Percentiles rank a stretch among this genome's conserved stretches.
These are phyloP conservation scores for Cephonodes hylas DNA, from an alignment of 2,888 invertebrate genomes.

Conservation along the genomic window DNA sequence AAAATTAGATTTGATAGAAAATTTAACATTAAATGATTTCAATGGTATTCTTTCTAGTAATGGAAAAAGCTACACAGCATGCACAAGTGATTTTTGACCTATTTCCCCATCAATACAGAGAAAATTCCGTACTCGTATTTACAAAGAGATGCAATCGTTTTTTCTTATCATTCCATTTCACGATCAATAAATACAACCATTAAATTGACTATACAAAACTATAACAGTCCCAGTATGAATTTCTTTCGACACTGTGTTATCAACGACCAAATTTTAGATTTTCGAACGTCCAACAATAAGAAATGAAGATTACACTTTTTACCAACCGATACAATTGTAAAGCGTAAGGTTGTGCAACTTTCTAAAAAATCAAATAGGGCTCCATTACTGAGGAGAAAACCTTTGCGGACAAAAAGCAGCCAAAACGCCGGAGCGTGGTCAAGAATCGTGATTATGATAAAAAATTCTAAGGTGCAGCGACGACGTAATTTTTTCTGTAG, in stretches of 20 bases:
- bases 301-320: neutral
- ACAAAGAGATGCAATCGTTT: too few species aligned
- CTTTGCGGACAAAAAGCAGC: neutral
- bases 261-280: neutral
- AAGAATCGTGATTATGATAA: constrained; percentile 12
- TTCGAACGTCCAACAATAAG: neutral
- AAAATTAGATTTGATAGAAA: too few species aligned
- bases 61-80: too few species aligned
- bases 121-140: too few species aligned
- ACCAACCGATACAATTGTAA: neutral
- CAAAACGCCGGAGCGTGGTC: constrained; percentile 6
- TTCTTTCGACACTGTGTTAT: neutral
- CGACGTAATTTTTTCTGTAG: neutral
- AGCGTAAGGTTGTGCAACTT: constrained; percentile 1
- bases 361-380: neutral
- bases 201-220: too few species aligned
- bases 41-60: too few species aligned
- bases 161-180: too few species aligned
- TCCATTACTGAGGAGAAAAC: neutral
- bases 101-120: too few species aligned
- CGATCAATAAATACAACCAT: neutral
- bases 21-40: too few species aligned
- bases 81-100: too few species aligned
- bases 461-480: neutral
- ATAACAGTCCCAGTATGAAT: neutral